Conservation (phyloP, 2,888 invertebrate species). For the Timema cristinae region DNA sequence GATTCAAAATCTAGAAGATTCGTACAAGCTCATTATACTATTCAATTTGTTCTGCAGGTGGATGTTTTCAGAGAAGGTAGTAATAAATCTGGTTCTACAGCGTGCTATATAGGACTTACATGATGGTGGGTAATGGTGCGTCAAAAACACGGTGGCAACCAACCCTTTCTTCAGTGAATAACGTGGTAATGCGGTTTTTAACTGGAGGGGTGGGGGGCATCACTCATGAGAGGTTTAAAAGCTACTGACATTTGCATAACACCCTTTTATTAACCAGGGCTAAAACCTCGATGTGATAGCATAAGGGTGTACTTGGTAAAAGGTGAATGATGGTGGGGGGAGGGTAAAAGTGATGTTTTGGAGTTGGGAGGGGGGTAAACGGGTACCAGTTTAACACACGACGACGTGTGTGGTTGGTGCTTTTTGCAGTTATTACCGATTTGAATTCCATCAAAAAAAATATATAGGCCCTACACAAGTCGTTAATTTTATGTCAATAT, state of each 20-base stretch:
- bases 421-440: no score
- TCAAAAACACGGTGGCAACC: constrained; percentile 11
- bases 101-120: no score
- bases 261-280: constrained; percentile 1
- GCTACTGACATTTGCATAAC: constrained; percentile 14
- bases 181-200: background rate
- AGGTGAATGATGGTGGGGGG: background rate
- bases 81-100: no score
- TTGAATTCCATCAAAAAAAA: no score
- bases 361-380: no score
- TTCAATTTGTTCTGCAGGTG: background rate
- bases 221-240: constrained; percentile 7
- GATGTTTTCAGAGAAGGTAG: background rate
- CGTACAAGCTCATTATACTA: no score
- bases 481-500: no score
- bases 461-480: no score
- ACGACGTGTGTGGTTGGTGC: no score
- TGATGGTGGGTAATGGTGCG: constrained; percentile 5
- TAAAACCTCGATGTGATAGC: background rate
- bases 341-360: background rate
- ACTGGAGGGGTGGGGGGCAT: background rate
- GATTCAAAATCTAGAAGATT: no score
- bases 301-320: background rate
- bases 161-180: background rate
- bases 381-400: no score